Base-by-base conservation (phyloP, 2,888 invertebrate genomes). In the Andricus quercusramuli region DNA sequence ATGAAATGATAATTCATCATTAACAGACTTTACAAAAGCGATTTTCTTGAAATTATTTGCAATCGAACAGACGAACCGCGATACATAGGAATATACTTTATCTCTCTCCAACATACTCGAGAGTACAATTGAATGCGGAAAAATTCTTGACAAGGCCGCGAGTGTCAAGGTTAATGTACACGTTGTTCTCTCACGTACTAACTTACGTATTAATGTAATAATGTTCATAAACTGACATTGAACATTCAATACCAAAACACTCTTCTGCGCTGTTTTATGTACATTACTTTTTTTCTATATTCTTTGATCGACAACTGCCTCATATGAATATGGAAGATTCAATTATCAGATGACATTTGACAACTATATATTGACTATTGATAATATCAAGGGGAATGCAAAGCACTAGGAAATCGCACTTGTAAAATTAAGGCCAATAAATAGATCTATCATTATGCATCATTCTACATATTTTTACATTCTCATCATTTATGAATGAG, bases 61-160 rank as follows among this genome's bases (percentile, higher is more conserved):
- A 74, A 74, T 56, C 74, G 74, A 74, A 15, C 47, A 29, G 44
- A 68, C 47, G 8, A 68, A 44, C 25, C 9, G 62, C 6, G 17
- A 25, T 68, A 44, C 44, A 68, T 68, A 68, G 25, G 17, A 11
- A 13, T 41, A 20, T 5, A 47, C 20, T 5, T 47, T 74, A 32
- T 74, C 74, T 74, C 74, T 74, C n/a, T 74, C 70, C 68, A 74
- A 29, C 47, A 74, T 74, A 74, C 56, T 81, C 80, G 80, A 78
- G 83, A 81, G 84, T 83, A 86, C 86, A 87, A 89, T 86, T 85
- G 88, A 87, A 89, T 83, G 86, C 88, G 88, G 88, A 90, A 90
- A 84, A 90, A 91, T 90, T 90, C 88, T 86, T 89, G 86, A 87
- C 90, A 90, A 90, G 89, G 89, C 86, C 89, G 86, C 79, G 81